Evolutionary conservation across 2,888 invertebrate genomes (phyloP).

Genomic region (Himalopsyche kuldschensis): DNA sequence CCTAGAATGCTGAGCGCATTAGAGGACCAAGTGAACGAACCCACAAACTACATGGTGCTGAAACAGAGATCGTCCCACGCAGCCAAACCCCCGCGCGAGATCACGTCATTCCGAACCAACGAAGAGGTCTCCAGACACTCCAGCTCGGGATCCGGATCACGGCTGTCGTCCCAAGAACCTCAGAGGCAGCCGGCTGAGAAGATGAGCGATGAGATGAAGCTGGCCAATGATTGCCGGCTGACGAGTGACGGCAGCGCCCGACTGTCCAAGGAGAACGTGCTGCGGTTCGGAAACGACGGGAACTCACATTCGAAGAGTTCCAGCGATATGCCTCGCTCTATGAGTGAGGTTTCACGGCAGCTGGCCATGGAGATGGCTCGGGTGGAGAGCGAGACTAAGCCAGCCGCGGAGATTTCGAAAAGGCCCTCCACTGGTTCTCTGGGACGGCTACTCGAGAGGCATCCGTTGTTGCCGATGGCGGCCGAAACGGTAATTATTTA

Average conservation of each 20-base stretch:
- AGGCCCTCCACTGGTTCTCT: slow-evolving; percentile 31
- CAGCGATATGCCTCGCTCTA: slow-evolving; percentile 24
- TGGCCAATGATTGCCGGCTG: slow-evolving; percentile 41
- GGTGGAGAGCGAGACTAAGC: slow-evolving; percentile 1
- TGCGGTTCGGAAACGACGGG: slow-evolving; percentile 31
- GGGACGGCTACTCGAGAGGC: slow-evolving; percentile 34
- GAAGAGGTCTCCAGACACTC: slow-evolving; percentile 48
- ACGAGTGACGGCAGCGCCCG: slow-evolving; percentile 41
- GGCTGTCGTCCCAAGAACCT: slow-evolving; percentile 56
- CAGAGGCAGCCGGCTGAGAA: slow-evolving; percentile 51
- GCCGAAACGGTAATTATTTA: slow-evolving; percentile 31
- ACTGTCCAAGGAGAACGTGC: slow-evolving; percentile 43
- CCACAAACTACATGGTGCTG: slow-evolving; percentile 46
- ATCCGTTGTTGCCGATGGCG: slow-evolving; percentile 35
- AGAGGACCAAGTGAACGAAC: slow-evolving; percentile 47
- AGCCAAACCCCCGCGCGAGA: slow-evolving; percentile 53
- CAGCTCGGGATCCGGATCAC: slow-evolving; percentile 46
- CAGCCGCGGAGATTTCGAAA: slow-evolving; percentile 17
- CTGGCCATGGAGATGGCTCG: slow-evolving; percentile 13
- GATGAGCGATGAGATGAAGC: not conserved
- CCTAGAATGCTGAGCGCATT: slow-evolving; percentile 52
- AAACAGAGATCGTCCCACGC: slow-evolving; percentile 47
- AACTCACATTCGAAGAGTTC: slow-evolving; percentile 16
- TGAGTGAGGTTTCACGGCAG: slow-evolving; percentile 26
- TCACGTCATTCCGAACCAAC: slow-evolving; percentile 52